These are phyloP conservation scores for Orientallactaga sibirica DNA, from an alignment of 2,797 vertebrate species.

Conservation along the genomic window DNA sequence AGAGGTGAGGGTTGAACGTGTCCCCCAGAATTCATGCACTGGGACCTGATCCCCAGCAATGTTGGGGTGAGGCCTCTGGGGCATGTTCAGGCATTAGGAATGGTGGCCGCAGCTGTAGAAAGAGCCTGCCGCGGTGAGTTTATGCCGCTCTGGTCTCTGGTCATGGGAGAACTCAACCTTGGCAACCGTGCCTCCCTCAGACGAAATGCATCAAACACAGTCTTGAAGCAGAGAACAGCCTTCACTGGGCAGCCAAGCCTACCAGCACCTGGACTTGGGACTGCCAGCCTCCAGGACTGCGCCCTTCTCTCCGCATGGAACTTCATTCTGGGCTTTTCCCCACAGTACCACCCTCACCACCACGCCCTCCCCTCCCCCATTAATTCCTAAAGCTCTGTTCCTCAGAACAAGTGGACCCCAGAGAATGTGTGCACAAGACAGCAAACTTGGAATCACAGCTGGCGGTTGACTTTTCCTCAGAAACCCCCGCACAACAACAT, in stretches of 20 bases:
- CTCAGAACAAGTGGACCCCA: too few relatives aligned
- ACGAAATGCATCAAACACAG: too few relatives aligned
- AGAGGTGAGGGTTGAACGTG: too few relatives aligned
- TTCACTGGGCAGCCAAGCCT: background rate
- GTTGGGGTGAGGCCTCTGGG: background rate
- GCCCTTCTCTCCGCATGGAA: too few relatives aligned
- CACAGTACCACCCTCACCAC: background rate
- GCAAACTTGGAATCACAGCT: background rate
- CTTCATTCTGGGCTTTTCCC: too few relatives aligned
- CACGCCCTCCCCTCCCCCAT: too few relatives aligned
- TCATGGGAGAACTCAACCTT: too few relatives aligned
- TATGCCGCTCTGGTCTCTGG: too few relatives aligned
- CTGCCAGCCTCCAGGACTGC: background rate
- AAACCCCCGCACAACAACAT: background rate
- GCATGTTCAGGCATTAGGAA: background rate
- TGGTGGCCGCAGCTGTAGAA: too few relatives aligned
- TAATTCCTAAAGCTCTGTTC: too few relatives aligned
- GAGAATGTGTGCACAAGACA: accelerated
- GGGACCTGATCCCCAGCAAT: background rate
- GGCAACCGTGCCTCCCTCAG: background rate
- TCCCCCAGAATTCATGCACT: background rate
- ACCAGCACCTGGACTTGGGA: background rate
- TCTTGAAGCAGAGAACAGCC: background rate
- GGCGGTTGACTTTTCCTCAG: background rate
- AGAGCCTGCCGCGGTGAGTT: too few relatives aligned